Base-by-base conservation (phyloP, 2,113 vertebrate species). In the Pygoscelis antarcticus region DNA sequence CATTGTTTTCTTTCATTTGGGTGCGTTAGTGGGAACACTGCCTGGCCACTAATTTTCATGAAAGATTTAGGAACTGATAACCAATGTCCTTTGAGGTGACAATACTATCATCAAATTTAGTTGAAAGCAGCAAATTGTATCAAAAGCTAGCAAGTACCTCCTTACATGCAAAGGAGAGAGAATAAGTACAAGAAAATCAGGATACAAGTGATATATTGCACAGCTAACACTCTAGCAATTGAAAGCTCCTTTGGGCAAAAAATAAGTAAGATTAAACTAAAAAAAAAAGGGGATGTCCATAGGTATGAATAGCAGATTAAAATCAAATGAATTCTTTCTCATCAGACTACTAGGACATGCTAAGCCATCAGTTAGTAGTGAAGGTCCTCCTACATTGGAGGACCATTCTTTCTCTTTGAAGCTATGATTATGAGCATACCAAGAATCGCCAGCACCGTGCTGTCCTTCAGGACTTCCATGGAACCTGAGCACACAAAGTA, bases 401-500 rank as follows among this genome's bases (percentile, higher is more conserved):
- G 16, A 29, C 32, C 16, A 17, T 52, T 64, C 29, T 75, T 79
- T 76, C 79, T 44, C 60, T 92, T 46, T 32, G 47, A 81, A 66
- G 5, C 18, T 27, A 18, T 76, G 30, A 51, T 10, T 36, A 7
- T 9, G 55, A 82, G 97, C 99, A 5, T 98, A 99, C 99, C 99
- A n/a, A 99, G 98, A 91, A 99, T 99, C 42, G 99, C 99, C 95
- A 99, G 98, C 94, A 99, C 99, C 95, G 99, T 99, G 98, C 99
- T 98, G 76, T 99, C 99, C 96, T 99, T 99, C 60, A 99, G 98
- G 64, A 99, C 99, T 97, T 99, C 99, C 99, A 99, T 99, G 96
- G 99, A 99, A 69, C 99, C 99, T 11, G 99, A 99, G 98, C 99
- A 99, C 79, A 99, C 99, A 26, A 99, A 99, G 97, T 99, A 99